These are phyloP conservation scores for Pseudomyrmex dendroicus DNA, from an alignment of 1,140 invertebrate genomes.

Conservation along the genomic window DNA sequence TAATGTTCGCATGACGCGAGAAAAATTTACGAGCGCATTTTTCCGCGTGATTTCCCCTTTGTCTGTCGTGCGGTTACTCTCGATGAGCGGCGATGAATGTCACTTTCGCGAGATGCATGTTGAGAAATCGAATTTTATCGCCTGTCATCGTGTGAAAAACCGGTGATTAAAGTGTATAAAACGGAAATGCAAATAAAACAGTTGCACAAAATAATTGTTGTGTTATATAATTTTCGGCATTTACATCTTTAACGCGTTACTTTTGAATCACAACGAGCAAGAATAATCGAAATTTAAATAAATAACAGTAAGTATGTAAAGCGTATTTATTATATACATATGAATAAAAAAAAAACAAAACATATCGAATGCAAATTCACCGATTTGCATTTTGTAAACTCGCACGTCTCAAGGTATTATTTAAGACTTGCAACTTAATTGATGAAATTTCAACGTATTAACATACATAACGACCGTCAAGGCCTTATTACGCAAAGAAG, in stretches of 20 bases:
- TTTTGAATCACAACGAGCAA: background rate
- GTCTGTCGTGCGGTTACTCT: background rate
- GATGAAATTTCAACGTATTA: slow-evolving; percentile 1
- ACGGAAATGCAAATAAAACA: background rate
- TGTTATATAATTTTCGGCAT: background rate
- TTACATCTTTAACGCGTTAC: background rate
- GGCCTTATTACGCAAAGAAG: background rate
- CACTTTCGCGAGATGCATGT: slow-evolving; percentile 9
- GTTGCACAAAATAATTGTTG: background rate
- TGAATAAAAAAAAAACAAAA: no score
- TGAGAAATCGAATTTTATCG: slow-evolving; percentile 31
- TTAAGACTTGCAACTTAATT: slow-evolving; percentile 7
- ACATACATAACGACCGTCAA: background rate
- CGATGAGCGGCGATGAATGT: background rate
- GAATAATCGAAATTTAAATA: no score
- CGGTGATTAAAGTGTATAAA: background rate
- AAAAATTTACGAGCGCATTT: slow-evolving; percentile 42
- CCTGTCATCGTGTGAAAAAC: slow-evolving; percentile 33
- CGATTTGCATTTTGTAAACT: no score
- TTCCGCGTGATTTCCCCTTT: slow-evolving; percentile 38
- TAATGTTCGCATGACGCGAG: slow-evolving; percentile 14
- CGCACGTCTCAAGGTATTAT: no score
- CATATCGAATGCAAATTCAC: no score
- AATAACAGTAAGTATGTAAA: no score
- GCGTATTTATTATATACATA: no score